Conservation (phyloP, 2,797 vertebrate genomes). For the Pyrocephalus nanus region DNA sequence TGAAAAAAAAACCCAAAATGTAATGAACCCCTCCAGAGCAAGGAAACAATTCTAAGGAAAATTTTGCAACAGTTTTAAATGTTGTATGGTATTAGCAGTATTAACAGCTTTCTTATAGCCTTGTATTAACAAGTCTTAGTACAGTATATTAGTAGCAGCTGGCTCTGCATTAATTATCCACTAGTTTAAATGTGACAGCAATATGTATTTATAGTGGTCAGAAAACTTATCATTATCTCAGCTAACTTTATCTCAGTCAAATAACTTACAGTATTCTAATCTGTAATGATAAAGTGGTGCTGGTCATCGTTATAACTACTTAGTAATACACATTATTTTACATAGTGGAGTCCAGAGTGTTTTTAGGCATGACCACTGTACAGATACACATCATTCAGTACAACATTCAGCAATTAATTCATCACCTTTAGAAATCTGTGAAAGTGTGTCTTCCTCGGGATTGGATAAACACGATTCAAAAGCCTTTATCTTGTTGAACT, state of each 20-base stretch:
- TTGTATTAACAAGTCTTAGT: conserved; percentile 53
- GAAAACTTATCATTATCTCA: conserved; percentile 46
- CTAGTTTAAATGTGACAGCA: conserved; percentile 41
- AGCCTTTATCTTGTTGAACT: background rate
- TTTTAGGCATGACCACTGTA: background rate
- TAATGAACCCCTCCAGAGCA: background rate
- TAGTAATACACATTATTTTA: background rate
- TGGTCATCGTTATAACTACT: background rate
- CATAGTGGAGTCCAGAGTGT: background rate
- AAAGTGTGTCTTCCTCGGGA: background rate
- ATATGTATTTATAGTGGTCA: conserved; percentile 52
- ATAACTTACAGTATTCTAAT: background rate
- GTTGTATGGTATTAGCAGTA: conserved; percentile 3
- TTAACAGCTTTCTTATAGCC: conserved; percentile 54
- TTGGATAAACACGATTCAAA: background rate
- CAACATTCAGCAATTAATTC: background rate
- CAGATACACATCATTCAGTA: background rate
- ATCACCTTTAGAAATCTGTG: background rate
- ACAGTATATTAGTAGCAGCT: conserved; percentile 48
- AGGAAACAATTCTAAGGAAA: background rate
- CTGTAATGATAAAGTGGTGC: background rate
- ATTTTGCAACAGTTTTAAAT: conserved; percentile 3
- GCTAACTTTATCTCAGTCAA: conserved; percentile 27
- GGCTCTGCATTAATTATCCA: conserved; percentile 65
- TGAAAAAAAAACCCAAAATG: background rate